Percentiles rank a stretch among this genome's conserved stretches.
phyloP scores from a whole-genome alignment of 2,797 vertebrate species.

The Allobates femoralis region DNA sequence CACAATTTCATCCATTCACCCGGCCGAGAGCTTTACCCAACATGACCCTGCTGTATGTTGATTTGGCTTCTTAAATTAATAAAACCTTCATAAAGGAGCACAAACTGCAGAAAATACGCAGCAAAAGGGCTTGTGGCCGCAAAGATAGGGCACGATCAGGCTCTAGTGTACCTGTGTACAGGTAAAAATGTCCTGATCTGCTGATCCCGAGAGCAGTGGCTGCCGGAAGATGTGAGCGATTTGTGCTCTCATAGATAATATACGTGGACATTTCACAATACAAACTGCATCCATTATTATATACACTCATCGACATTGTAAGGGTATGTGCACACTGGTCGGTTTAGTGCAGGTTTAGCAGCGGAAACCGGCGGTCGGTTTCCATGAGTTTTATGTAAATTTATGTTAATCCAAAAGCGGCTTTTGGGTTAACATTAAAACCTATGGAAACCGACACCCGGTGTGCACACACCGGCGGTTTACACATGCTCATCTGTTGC shows the following conservation, averaged over 20 bases:
- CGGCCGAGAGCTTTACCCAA: slow-evolving; percentile 8
- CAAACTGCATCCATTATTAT: too few relatives aligned
- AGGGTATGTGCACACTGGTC: too few relatives aligned
- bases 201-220: background rate
- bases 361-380: too few relatives aligned
- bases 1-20: slow-evolving; percentile 22
- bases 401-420: too few relatives aligned
- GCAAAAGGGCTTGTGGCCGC: background rate
- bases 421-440: too few relatives aligned
- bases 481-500: too few relatives aligned
- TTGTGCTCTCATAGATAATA: background rate
- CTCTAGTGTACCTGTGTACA: background rate
- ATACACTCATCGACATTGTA: too few relatives aligned
- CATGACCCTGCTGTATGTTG: slow-evolving; percentile 11
- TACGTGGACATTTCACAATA: too few relatives aligned
- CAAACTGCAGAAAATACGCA: background rate
- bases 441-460: too few relatives aligned
- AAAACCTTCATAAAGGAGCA: background rate
- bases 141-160: background rate
- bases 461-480: too few relatives aligned
- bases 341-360: too few relatives aligned
- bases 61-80: slow-evolving; percentile 24
- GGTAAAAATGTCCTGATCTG: background rate
- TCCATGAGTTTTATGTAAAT: too few relatives aligned
- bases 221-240: background rate